These are phyloP conservation scores for Anastrepha ludens DNA, from an alignment of 1,140 invertebrate species.

Conservation along the genomic window DNA sequence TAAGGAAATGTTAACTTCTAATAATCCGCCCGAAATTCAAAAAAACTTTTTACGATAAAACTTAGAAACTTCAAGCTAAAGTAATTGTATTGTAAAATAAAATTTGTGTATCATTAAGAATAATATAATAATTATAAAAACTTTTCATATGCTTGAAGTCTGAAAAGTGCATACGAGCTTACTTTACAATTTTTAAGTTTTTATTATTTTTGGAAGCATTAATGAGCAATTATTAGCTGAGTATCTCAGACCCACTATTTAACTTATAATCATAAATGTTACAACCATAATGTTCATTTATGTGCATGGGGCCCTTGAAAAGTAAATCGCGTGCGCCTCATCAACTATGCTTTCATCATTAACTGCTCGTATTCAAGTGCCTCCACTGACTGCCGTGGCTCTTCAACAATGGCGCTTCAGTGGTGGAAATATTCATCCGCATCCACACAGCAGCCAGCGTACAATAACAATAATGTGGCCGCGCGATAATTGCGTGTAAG, in stretches of 20 bases:
- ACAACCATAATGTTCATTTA: no score
- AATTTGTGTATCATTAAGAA: no score
- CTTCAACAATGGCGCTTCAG: background rate
- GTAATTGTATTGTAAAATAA: no score
- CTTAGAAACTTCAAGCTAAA: no score
- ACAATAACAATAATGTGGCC: background rate
- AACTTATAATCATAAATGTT: background rate
- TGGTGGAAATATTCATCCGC: background rate
- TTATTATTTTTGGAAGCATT: background rate
- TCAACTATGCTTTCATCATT: conserved; percentile 1
- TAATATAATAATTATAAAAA: no score
- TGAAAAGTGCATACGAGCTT: no score
- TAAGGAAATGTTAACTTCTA: no score
- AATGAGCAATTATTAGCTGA: background rate
- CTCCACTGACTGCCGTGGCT: background rate
- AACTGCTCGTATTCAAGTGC: background rate
- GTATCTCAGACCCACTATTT: background rate
- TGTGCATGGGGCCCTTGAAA: background rate
- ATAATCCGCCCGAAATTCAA: no score
- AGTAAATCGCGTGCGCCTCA: background rate
- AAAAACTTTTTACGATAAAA: no score
- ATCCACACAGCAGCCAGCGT: background rate
- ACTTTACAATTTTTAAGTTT: no score
- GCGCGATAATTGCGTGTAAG: background rate
- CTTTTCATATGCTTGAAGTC: no score